Percentiles rank a stretch among this genome's conserved stretches.
These are phyloP conservation scores for Sebastes iracundus DNA, from an alignment of 2,797 vertebrate species.

Conservation along the genomic window DNA sequence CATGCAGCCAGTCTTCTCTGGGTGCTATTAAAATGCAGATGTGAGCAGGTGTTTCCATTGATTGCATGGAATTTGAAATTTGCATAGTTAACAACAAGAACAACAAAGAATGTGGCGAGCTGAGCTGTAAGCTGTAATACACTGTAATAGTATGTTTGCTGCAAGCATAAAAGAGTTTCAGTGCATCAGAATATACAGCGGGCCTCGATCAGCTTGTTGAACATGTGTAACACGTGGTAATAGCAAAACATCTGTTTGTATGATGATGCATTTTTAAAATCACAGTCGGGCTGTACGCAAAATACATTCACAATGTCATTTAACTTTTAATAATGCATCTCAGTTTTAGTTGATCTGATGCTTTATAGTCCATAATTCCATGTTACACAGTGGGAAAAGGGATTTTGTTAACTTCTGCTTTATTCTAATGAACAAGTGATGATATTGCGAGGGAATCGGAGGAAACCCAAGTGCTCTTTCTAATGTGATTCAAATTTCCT, in stretches of 20 bases:
- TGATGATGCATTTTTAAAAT: slow-evolving; percentile 8
- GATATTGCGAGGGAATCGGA: background rate
- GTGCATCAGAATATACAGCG: slow-evolving; percentile 10
- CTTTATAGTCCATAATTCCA: background rate
- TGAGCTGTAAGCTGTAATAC: slow-evolving; percentile 19
- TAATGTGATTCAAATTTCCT: slow-evolving; percentile 26
- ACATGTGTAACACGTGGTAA: slow-evolving; percentile 17
- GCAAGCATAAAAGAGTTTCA: slow-evolving; percentile 14
- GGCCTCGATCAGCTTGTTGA: slow-evolving; percentile 12
- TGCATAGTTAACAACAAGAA: slow-evolving; percentile 8
- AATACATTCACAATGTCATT: background rate
- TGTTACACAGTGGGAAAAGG: background rate
- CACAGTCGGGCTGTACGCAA: background rate
- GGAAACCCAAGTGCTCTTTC: slow-evolving; percentile 76
- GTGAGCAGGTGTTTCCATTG: slow-evolving; percentile 16
- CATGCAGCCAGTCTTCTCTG: slow-evolving; percentile 6
- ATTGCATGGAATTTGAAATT: background rate
- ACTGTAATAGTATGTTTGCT: slow-evolving; percentile 25
- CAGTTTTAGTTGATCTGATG: background rate
- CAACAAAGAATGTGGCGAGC: slow-evolving; percentile 9
- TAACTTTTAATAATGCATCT: background rate
- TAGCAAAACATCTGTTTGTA: slow-evolving; percentile 24
- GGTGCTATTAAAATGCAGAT: slow-evolving; percentile 32
- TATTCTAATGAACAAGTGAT: slow-evolving; percentile 18
- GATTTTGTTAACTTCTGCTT: background rate